Percentiles rank a stretch among this genome's conserved stretches.
phyloP scores from a whole-genome alignment of 1,140 invertebrate species.

The Pseudomyrmex pallidus region DNA sequence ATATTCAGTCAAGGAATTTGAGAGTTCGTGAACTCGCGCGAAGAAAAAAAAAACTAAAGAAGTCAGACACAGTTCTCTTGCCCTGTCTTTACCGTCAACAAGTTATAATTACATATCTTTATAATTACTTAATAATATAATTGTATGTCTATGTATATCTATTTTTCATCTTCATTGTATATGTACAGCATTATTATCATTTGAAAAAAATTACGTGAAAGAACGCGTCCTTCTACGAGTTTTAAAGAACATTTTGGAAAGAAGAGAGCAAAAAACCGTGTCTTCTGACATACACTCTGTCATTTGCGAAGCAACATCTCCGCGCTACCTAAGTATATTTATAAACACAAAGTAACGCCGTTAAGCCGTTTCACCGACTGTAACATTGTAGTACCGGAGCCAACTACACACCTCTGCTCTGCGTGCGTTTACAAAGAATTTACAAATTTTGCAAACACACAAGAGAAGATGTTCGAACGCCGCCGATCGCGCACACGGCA shows the following conservation, averaged over 20 bases:
- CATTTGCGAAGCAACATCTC: neutral
- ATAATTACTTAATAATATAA: neutral
- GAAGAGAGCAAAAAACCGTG: neutral
- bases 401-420: no score
- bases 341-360: slow-evolving; percentile 17
- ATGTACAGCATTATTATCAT: neutral
- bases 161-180: neutral
- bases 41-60: no score
- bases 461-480: no score
- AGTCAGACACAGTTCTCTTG: neutral
- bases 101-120: slow-evolving; percentile 1
- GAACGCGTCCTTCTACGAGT: slow-evolving; percentile 24
- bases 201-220: neutral
- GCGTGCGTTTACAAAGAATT: no score
- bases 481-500: no score
- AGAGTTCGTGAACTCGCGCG: no score
- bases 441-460: no score
- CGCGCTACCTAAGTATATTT: neutral
- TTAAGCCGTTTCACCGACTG: neutral
- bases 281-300: slow-evolving; percentile 5
- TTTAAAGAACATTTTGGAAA: neutral
- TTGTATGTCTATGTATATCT: neutral
- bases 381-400: neutral
- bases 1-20: no score
- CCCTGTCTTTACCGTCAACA: slow-evolving; percentile 8